Evolutionary conservation across 2,888 invertebrate species (phyloP), one percentile per base, ranked within the genome.

Genomic region (Tethea ocularis): DNA sequence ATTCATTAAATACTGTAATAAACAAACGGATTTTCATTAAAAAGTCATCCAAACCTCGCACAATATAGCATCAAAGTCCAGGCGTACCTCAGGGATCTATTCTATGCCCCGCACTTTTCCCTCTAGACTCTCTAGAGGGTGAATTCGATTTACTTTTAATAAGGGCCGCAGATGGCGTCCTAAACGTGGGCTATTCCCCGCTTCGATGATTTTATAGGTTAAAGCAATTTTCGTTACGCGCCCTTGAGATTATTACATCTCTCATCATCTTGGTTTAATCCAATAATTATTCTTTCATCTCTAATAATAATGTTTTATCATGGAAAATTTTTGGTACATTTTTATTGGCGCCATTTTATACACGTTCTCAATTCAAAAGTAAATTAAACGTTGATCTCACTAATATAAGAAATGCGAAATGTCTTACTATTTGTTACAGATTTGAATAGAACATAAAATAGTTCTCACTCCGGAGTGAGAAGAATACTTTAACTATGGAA

Each of bases 121-220:
- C n/a, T n/a, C n/a, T n/a, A n/a, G n/a, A n/a, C 61, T 60, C 73
- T 70, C 70, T n/a, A 26, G 69, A 66, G 75, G 60, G 56, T 57
- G 56, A 57, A 69, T 68, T 71, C 71, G 74, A 77, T 75, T 78
- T 77, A 70, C 69, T 69, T 77, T 74, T 77, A 78, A 78, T 78
- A 77, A 71, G 72, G 64, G 68, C 57, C 68, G 67, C 80, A 81
- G 77, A 81, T 80, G 80, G 61, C 68, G 61, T 38, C 51, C 20
- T 22, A 53, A 51, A 60, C 23, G 61, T 15, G 58, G 17, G 60
- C 46, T 10, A 64, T 64, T 61, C 60, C 57, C 51, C 59, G 63
- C 58, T 53, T 52, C 56, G 56, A n/a, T 36, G 56, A 46, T 46
- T 57, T 61, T 59, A 36, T 60, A 46, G 59, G 53, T 55, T 54